Evolutionary conservation across 2,797 vertebrate species (phyloP).

Genomic region (Aythya fuligula): DNA sequence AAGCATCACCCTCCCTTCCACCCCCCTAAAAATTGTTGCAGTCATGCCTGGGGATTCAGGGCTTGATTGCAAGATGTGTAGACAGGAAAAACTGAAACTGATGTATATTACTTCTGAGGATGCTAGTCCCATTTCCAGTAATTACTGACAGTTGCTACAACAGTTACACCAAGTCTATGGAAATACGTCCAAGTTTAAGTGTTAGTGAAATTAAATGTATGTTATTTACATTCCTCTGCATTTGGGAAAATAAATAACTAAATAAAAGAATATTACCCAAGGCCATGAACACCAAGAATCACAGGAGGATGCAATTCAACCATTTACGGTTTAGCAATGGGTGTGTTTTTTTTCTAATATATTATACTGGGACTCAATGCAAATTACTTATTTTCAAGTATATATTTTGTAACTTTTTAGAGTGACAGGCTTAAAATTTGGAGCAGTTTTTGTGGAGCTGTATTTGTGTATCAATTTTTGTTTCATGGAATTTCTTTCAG

Average conservation of each 20-base stretch:
- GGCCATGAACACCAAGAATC: neutral
- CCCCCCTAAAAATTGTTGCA: neutral
- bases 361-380: neutral
- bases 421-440: conserved; percentile 44
- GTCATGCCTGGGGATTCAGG: neutral
- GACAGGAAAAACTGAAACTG: neutral
- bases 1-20: neutral
- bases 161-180: neutral
- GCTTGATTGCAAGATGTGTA: neutral
- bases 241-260: accelerated
- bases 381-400: conserved; percentile 50
- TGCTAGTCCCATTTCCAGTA: neutral
- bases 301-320: neutral
- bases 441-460: neutral
- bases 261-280: neutral
- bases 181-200: neutral
- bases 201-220: neutral
- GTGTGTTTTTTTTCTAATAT: conserved; percentile 35
- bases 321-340: conserved; percentile 22
- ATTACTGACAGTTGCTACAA: neutral
- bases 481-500: conserved; percentile 44
- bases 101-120: neutral
- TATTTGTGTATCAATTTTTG: conserved; percentile 17
- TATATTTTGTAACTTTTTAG: conserved; percentile 29
- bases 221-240: neutral